Evolutionary conservation across 1,140 invertebrate genomes (phyloP).

Genomic region (Neotoxoptera formosana): DNA sequence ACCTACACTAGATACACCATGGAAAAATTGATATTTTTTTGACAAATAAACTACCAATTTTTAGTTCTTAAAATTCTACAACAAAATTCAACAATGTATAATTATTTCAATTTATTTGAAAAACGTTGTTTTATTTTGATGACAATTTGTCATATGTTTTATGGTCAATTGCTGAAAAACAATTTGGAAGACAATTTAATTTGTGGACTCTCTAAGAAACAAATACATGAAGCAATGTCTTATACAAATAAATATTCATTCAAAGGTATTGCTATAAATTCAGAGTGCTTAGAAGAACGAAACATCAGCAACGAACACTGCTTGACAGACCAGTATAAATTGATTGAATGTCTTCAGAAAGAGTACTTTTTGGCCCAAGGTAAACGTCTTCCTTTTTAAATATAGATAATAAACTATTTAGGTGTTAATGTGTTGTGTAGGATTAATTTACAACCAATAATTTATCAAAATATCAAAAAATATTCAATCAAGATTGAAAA

Average conservation of each 20-base stretch:
- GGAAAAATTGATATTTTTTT: neutral
- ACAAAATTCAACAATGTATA: neutral
- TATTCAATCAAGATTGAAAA: no score
- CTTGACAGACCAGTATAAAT: neutral
- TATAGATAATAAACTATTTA: neutral
- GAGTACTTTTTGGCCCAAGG: neutral
- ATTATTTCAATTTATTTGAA: neutral
- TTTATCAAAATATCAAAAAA: neutral
- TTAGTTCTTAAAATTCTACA: neutral
- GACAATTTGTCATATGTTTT: neutral
- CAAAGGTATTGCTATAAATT: neutral
- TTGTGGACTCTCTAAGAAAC: conserved; percentile 31
- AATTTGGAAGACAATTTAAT: neutral
- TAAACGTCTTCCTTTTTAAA: neutral
- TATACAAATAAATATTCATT: neutral
- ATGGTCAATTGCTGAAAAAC: neutral
- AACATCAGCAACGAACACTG: neutral
- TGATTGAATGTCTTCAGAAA: conserved; percentile 42
- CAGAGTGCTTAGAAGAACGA: neutral
- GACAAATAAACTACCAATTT: neutral
- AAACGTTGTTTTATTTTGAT: neutral
- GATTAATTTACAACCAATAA: neutral
- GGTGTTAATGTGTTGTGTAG: neutral
- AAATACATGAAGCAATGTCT: neutral
- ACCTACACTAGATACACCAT: neutral